These are phyloP conservation scores for Camponotus floridanus DNA, from an alignment of 1,140 invertebrate species.

Conservation along the genomic window DNA sequence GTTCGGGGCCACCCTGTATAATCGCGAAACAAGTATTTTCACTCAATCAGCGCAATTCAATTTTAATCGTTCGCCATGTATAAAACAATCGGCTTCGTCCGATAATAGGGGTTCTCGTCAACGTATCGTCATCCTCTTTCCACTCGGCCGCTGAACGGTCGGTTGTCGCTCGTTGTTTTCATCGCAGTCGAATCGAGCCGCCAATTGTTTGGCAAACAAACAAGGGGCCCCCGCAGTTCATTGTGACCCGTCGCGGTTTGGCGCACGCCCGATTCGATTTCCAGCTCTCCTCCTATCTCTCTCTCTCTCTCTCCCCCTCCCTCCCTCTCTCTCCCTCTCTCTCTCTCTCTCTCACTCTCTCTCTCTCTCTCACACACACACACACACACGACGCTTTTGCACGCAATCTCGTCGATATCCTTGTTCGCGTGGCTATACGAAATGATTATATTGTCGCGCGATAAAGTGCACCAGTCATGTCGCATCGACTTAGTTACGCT, in stretches of 20 bases:
- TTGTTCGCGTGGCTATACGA: slow-evolving; percentile 42
- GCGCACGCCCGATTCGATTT: slow-evolving; percentile 70
- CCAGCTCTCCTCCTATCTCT: background rate
- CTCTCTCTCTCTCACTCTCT: background rate
- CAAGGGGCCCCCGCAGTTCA: slow-evolving; percentile 55
- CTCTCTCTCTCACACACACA: too few species aligned
- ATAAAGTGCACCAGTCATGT: slow-evolving; percentile 77
- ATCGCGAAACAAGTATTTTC: slow-evolving; percentile 1
- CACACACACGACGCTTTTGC: background rate
- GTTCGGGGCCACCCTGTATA: too few species aligned
- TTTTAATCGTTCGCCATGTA: background rate
- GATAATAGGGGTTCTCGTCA: slow-evolving; percentile 1
- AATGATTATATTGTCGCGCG: slow-evolving; percentile 84
- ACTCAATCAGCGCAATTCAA: slow-evolving; percentile 14
- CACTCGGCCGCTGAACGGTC: slow-evolving; percentile 29
- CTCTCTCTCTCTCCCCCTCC: background rate
- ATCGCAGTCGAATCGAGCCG: slow-evolving; percentile 23
- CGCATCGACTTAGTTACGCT: slow-evolving; percentile 75
- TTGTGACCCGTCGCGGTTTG: slow-evolving; percentile 57
- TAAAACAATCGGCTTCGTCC: slow-evolving; percentile 22
- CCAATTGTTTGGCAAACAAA: slow-evolving; percentile 78
- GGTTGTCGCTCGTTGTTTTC: slow-evolving; percentile 70
- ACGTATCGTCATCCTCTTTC: slow-evolving; percentile 42
- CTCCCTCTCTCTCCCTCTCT: slow-evolving; percentile 1
- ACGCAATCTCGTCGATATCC: background rate